Conservation (phyloP, 2,797 vertebrate genomes). For the Falco rusticolus region DNA sequence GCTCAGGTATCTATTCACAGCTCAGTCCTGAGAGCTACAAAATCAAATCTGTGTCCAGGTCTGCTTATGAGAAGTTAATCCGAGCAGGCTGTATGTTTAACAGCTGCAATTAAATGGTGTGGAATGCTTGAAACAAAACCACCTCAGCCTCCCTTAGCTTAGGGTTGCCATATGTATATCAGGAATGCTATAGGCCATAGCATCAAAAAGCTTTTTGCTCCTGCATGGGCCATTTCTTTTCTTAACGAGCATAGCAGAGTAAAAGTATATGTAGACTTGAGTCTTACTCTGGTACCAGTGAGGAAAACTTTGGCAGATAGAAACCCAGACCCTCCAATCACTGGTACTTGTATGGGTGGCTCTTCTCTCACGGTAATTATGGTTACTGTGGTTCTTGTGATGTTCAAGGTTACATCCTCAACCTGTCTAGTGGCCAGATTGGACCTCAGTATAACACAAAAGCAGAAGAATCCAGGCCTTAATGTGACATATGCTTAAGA, state of each 20-base stretch:
- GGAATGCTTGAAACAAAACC: background rate
- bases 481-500: background rate
- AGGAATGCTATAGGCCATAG: background rate
- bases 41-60: background rate
- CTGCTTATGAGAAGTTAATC: background rate
- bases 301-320: background rate
- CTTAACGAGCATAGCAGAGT: background rate
- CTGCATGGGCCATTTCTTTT: background rate
- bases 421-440: background rate
- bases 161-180: background rate
- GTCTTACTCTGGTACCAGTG: background rate
- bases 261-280: accelerated
- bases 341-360: too few relatives aligned
- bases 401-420: background rate
- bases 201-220: background rate
- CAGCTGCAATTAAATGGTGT: background rate
- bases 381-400: background rate
- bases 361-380: background rate
- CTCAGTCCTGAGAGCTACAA: background rate
- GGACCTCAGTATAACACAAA: background rate
- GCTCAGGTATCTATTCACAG: background rate
- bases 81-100: background rate
- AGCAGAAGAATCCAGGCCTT: background rate
- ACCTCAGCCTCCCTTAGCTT: background rate
- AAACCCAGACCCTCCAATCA: background rate